Base-by-base conservation (phyloP, 2,113 vertebrate genomes). In the Cinclus mexicanus region DNA sequence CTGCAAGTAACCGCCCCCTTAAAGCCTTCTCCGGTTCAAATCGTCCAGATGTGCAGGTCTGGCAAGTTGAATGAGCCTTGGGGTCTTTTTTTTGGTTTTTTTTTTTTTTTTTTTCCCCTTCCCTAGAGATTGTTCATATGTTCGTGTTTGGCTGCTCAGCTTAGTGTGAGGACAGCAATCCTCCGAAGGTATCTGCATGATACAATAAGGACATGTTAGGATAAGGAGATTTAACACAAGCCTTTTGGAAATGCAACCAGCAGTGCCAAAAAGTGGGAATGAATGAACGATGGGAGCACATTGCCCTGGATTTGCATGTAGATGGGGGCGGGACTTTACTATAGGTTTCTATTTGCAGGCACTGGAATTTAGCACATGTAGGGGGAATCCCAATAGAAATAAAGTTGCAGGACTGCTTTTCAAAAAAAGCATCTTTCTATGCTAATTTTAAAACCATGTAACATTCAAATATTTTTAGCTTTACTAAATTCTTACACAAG, bases 171-270 rank as follows among this genome's bases (percentile, higher is more conserved):
- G 42, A 75, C 50, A 64, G 69, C 49, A 39, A 18, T 61, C 37
- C 11, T 47, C 11, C 5, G 0, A 46, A 65, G 37, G 52, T 53
- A 31, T 77, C 88, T 77, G 53, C 59, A 6, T 31, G 55, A 71
- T 37, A 37, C 35, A 37, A 37, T 37, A 78, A 78, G 42, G 52
- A 37, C 35, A 37, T 2, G 1, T 59, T 87, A 37, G 77, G 75
- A 71, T 55, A 63, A 71, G 67, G 75, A 79, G n/a, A 41, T 53
- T 70, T 83, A 77, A 71, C 39, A 28, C 46, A 29, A 46, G 17
- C 14, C 39, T 59, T 82, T 87, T 74, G 89, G 71, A 96, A 97
- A 95, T 97, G 89, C 93, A 93, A 68, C 80, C 22, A 95, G 94
- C 94, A 69, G 57, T 56, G 94, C 75, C 80, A 76, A 82, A 88